Evolutionary conservation across 2,113 vertebrate genomes (phyloP).

Genomic region (Tetraodon nigroviridis): DNA sequence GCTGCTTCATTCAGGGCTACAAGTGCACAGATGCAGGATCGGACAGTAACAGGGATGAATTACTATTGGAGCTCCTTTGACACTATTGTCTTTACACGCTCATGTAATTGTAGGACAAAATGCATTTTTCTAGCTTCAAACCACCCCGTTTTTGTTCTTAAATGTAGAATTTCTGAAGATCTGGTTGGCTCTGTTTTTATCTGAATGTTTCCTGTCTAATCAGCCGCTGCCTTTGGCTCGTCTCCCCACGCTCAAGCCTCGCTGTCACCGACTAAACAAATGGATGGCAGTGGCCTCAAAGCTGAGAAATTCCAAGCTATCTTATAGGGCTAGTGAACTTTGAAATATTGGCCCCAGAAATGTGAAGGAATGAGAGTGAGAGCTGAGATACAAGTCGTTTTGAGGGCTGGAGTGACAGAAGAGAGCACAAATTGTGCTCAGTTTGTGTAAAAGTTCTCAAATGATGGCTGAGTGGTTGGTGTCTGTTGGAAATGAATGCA

Average conservation of each 20-base stretch:
- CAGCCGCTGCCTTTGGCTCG: background rate
- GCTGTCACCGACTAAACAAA: conserved; percentile 33
- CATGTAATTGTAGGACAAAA: too few relatives aligned
- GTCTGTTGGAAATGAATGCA: conserved; percentile 27
- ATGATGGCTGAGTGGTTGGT: conserved; percentile 32
- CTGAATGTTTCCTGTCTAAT: conserved; percentile 17
- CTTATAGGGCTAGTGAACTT: conserved; percentile 52
- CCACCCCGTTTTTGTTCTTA: too few relatives aligned
- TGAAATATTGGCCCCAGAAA: conserved; percentile 31
- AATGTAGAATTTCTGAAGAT: too few relatives aligned
- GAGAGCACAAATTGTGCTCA: conserved; percentile 3
- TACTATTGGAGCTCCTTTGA: too few relatives aligned
- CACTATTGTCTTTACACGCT: too few relatives aligned
- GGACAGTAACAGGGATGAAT: too few relatives aligned
- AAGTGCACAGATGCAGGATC: too few relatives aligned
- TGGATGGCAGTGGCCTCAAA: conserved; percentile 23
- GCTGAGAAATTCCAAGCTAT: conserved; percentile 39
- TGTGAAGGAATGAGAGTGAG: conserved; percentile 27
- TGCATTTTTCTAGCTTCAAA: too few relatives aligned
- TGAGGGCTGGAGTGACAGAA: background rate
- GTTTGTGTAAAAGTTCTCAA: conserved; percentile 3
- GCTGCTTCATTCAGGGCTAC: too few relatives aligned
- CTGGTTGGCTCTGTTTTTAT: conserved; percentile 4
- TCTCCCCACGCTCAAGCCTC: conserved; percentile 4
- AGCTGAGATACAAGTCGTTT: background rate